Percentiles rank a stretch among this genome's conserved stretches.
These are phyloP conservation scores for Porites lutea DNA, from an alignment of 64 coral and sea anemone genomes.

Conservation along the genomic window DNA sequence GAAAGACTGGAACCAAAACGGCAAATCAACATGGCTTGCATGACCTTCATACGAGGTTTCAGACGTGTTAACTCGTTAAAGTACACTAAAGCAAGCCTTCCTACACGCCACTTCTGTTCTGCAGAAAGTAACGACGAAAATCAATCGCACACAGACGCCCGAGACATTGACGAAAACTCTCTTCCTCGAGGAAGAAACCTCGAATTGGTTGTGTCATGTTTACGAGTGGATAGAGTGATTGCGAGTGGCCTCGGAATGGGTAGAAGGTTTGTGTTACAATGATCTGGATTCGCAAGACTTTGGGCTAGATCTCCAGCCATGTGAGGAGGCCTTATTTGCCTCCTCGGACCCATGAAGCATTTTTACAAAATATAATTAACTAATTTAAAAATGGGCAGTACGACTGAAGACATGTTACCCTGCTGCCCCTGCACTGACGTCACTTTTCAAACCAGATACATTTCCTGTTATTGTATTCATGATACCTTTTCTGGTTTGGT, in stretches of 20 bases:
- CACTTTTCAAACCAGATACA: no score
- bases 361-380: no score
- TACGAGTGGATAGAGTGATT: constrained; percentile 26
- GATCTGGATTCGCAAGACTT: neutral
- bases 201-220: constrained; percentile 22
- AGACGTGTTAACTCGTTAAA: constrained; percentile 3
- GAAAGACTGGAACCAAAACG: neutral
- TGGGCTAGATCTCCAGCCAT: no score
- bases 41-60: neutral
- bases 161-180: neutral
- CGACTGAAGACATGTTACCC: no score
- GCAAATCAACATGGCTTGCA: neutral
- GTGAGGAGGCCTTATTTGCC: no score
- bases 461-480: no score
- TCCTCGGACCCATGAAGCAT: no score
- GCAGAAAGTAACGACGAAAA: neutral
- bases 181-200: neutral
- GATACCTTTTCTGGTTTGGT: no score
- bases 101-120: neutral
- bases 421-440: no score
- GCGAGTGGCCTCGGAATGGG: constrained; percentile 37
- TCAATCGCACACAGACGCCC: neutral
- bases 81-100: neutral
- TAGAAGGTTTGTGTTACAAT: constrained; percentile 20
- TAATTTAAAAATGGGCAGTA: no score